Base-by-base conservation (phyloP, 1,140 invertebrate genomes). In the Cryptotermes secundus region DNA sequence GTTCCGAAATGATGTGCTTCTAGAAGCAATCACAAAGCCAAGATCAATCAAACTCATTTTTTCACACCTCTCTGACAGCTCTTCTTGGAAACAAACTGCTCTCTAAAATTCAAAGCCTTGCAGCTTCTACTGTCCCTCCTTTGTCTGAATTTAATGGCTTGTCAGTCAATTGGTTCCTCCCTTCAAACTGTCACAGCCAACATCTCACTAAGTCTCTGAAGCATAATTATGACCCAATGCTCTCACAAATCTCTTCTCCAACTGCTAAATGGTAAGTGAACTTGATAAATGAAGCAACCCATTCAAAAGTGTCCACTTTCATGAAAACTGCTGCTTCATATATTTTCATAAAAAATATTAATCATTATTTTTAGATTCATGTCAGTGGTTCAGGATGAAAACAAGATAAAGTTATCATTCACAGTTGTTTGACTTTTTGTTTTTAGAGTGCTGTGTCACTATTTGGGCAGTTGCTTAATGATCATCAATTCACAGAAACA, bases 381-480 rank as follows among this genome's bases (percentile, higher is more conserved):
- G n/a, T n/a, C 26, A 72, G 14, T 72, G 59, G 31, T 72, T 72
- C 16, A 72, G 9, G n/a, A 72, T n/a, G 14, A 72, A 72, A 59
- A 59, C 53, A 59, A 72, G 59, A 72, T 31, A 72, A 31, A 26
- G 7, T 72, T 72, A 72, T 72, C 59, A 31, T n/a, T 31, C n/a
- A 72, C 7, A 72, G 59, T 6, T 72, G 6, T 72, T 31, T 72
- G 26, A 12, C 59, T 65, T n/a, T 72, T 72, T n/a, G 59, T 31
- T 72, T 72, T 72, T 14, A n/a, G 45, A 49, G 7, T 72, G 59
- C 59, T 72, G 59, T 72, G 59, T 72, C 59, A 72, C 59, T 72
- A n/a, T 31, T 31, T 72, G 59, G 59, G 59, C 9, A 31, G n/a
- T 6, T 31, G 59, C n/a, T 72, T 72, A 72, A 72, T 72, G 59